Percentiles rank a stretch among this genome's conserved stretches.
Conservation (phyloP, 2,797 vertebrate species). For the Scolopax rusticola region DNA sequence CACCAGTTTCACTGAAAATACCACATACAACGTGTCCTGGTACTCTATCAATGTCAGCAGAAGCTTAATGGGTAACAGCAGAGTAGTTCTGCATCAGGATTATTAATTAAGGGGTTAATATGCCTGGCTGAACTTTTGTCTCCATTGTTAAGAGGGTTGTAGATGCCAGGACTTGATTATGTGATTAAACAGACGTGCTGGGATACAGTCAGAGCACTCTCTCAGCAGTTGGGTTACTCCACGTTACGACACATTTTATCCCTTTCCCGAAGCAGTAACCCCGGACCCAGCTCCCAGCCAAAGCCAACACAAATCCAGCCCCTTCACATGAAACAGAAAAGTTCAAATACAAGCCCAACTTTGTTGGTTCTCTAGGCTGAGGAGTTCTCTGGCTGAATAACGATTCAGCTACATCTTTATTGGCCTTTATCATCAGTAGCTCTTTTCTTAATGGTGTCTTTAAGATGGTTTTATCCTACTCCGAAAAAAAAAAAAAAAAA, state of each 20-base stretch:
- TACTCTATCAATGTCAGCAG: neutral
- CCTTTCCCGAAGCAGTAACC: accelerated
- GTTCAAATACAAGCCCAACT: neutral
- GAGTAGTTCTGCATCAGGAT: neutral
- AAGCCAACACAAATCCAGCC: neutral
- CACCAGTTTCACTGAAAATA: neutral
- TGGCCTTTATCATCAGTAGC: neutral
- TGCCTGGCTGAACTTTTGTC: slow-evolving; percentile 14
- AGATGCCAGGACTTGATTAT: neutral
- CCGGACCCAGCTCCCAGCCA: neutral
- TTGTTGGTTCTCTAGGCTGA: neutral
- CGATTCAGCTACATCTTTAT: neutral
- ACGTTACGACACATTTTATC: accelerated
- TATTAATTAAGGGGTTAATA: slow-evolving; percentile 47
- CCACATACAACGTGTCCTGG: neutral
- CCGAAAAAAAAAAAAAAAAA: neutral
- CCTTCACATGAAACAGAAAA: neutral
- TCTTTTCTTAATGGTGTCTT: neutral
- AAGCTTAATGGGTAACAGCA: neutral
- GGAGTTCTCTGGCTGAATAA: neutral
- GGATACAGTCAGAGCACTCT: neutral
- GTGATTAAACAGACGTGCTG: neutral
- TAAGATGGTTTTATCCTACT: neutral
- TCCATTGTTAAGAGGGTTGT: neutral
- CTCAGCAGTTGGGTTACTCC: neutral